Evolutionary conservation across 2,888 invertebrate species (phyloP).

Genomic region (Brachylomia viminalis): DNA sequence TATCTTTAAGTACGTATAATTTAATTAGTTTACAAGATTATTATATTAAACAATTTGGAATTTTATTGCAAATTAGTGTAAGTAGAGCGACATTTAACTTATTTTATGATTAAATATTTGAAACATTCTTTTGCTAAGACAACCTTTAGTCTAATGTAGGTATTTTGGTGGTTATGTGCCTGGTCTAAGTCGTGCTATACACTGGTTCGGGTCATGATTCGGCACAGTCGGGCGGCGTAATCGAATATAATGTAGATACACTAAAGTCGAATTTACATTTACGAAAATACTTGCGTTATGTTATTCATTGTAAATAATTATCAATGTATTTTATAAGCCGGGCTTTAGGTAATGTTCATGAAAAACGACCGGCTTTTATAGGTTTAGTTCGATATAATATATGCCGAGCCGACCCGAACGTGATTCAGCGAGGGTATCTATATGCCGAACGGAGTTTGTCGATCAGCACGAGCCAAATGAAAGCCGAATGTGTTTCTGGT

Average conservation of each 20-base stretch:
- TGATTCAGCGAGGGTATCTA: no score
- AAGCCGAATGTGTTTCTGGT: not conserved
- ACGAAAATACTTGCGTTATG: not conserved
- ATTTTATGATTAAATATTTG: conserved; percentile 21
- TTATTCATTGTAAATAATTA: not conserved
- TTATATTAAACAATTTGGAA: conserved; percentile 25
- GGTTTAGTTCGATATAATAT: not conserved
- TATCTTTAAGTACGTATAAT: not conserved
- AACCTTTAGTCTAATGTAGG: not conserved
- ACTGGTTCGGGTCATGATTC: not conserved
- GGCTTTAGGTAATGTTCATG: not conserved
- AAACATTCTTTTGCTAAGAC: not conserved
- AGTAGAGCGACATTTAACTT: conserved; percentile 45
- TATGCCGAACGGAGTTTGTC: not conserved
- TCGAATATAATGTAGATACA: not conserved
- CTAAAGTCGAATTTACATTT: not conserved
- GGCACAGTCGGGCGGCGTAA: no score
- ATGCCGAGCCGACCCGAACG: not conserved
- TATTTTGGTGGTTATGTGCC: not conserved
- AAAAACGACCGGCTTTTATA: no score
- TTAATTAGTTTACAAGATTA: not conserved
- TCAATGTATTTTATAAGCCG: not conserved
- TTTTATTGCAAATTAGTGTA: conserved; percentile 47
- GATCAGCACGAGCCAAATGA: not conserved
- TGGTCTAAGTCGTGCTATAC: not conserved